phyloP scores from a whole-genome alignment of 2,797 vertebrate genomes.

The Smutsia temminckii region DNA sequence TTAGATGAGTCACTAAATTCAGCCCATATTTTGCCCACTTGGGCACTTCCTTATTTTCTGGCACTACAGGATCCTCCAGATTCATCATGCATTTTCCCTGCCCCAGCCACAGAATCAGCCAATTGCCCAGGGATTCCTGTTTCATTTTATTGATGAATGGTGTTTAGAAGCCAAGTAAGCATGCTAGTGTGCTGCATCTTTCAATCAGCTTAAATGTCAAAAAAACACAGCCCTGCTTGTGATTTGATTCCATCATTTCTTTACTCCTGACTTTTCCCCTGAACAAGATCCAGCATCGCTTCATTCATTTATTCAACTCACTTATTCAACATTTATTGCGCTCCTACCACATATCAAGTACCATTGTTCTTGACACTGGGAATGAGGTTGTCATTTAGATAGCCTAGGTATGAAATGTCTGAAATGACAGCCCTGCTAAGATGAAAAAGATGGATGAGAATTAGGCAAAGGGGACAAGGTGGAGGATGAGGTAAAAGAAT shows the following conservation, averaged over 20 bases:
- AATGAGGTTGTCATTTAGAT: not conserved
- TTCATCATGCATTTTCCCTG: not conserved
- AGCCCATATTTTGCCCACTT: not conserved
- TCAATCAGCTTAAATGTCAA: not conserved
- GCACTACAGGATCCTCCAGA: not conserved
- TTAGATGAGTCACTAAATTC: not conserved
- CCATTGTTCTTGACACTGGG: not conserved
- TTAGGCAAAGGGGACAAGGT: not conserved
- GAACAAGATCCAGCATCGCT: not conserved
- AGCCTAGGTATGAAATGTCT: not conserved
- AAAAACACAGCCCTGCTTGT: not conserved
- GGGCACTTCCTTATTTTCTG: not conserved
- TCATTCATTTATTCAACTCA: not conserved
- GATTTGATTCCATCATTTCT: not conserved
- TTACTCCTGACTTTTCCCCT: not conserved
- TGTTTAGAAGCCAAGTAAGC: not conserved
- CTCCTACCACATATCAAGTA: not conserved
- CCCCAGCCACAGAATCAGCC: not conserved
- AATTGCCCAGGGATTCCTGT: not conserved
- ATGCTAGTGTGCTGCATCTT: not conserved
- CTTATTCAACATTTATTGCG: not conserved
- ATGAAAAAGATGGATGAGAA: not conserved
- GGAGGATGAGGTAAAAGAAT: not conserved
- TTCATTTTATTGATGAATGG: not conserved
- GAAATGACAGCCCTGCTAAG: not conserved